A percentile compares a stretch with the other conserved stretches of the same genome.
Evolutionary conservation across 2,888 invertebrate genomes (phyloP).

Genomic region (Hoplodrina ambigua): DNA sequence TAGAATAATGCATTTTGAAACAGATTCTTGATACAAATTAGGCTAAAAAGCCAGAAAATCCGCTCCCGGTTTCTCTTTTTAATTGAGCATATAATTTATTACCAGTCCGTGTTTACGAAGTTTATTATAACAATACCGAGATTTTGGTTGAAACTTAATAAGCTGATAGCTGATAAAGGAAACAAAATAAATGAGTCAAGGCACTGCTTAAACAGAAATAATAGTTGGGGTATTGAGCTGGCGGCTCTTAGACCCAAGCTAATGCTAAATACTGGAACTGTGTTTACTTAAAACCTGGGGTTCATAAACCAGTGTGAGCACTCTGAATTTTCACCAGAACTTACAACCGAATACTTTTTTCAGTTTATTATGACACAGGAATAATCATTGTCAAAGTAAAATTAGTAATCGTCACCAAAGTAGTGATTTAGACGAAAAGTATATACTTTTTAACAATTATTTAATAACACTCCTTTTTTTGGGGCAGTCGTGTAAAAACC

Average conservation of each 20-base stretch:
- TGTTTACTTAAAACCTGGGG: too few species aligned
- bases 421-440: neutral
- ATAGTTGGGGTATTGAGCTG: neutral
- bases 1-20: conserved; percentile 57
- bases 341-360: neutral
- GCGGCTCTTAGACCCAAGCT: neutral
- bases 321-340: neutral
- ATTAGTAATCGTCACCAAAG: neutral
- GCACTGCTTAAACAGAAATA: neutral
- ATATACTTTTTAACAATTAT: neutral
- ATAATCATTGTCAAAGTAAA: too few species aligned
- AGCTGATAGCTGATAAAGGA: conserved; percentile 17
- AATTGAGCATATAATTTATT: conserved; percentile 74
- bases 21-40: conserved; percentile 71
- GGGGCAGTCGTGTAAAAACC: too few species aligned
- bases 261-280: neutral
- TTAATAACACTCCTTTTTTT: too few species aligned
- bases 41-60: conserved; percentile 71
- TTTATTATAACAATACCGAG: conserved; percentile 50
- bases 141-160: conserved; percentile 38
- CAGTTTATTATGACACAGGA: neutral
- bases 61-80: conserved; percentile 69
- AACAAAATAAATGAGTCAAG: conserved; percentile 6
- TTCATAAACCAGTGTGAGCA: too few species aligned
- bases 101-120: conserved; percentile 61